Evolutionary conservation across 2,888 invertebrate genomes (phyloP).

Genomic region (Cartodere bifasciata): DNA sequence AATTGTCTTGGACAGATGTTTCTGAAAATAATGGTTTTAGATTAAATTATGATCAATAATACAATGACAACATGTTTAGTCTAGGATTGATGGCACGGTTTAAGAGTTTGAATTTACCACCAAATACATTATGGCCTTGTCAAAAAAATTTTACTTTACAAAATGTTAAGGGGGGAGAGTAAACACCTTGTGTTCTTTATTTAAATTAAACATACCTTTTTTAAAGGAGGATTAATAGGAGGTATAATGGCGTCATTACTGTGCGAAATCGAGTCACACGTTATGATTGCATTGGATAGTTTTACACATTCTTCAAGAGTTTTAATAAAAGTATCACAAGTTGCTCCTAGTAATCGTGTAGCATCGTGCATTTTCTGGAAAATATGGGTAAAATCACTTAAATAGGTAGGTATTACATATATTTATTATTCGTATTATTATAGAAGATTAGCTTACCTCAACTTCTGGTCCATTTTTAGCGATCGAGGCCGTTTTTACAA

Average conservation of each 20-base stretch:
- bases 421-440: too few species aligned
- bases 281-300: slow-evolving; percentile 37
- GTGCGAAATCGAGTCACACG: slow-evolving; percentile 29
- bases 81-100: too few species aligned
- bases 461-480: slow-evolving; percentile 45
- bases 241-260: slow-evolving; percentile 27
- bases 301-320: slow-evolving; percentile 72
- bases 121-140: too few species aligned
- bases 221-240: slow-evolving; percentile 23
- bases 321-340: slow-evolving; percentile 73
- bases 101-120: too few species aligned
- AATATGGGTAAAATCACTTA: not conserved
- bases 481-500: slow-evolving; percentile 52
- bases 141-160: too few species aligned
- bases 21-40: too few species aligned
- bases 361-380: slow-evolving; percentile 60
- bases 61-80: too few species aligned
- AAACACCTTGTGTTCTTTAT: too few species aligned
- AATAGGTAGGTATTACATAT: not conserved
- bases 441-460: slow-evolving; percentile 33
- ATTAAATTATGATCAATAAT: too few species aligned
- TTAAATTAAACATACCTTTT: slow-evolving; percentile 18
- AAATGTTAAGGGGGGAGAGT: too few species aligned
- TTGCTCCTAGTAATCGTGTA: slow-evolving; percentile 58
- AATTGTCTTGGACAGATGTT: too few species aligned